These are phyloP conservation scores for Arenicola marina DNA, from an alignment of 2,888 invertebrate species.

Conservation along the genomic window DNA sequence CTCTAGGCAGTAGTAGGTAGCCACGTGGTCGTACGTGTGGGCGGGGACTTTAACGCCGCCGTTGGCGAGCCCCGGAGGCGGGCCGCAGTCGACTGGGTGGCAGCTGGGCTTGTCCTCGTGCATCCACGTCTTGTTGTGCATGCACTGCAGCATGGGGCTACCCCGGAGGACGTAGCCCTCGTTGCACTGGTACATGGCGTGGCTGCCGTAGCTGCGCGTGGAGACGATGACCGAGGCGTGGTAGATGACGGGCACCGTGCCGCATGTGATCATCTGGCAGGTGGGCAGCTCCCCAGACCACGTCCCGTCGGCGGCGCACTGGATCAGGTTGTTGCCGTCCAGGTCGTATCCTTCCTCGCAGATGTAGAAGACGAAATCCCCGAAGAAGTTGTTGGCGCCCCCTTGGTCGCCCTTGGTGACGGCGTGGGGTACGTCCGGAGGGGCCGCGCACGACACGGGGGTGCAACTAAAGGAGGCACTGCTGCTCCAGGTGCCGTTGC, in stretches of 20 bases:
- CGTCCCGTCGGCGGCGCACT: slow-evolving; percentile 20
- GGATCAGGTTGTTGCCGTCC: slow-evolving; percentile 20
- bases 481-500: slow-evolving; percentile 24
- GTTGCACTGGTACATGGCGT: slow-evolving; percentile 32
- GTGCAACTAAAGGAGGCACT: slow-evolving; percentile 2
- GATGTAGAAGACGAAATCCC: slow-evolving; percentile 21
- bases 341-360: slow-evolving; percentile 28
- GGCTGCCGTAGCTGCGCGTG: slow-evolving; percentile 18
- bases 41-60: slow-evolving; percentile 16
- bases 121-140: slow-evolving; percentile 28
- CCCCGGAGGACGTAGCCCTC: slow-evolving; percentile 43
- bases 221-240: slow-evolving; percentile 26
- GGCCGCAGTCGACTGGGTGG: slow-evolving; percentile 40
- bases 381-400: slow-evolving; percentile 6
- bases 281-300: slow-evolving; percentile 25
- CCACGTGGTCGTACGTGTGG: slow-evolving; percentile 16
- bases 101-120: slow-evolving; percentile 26
- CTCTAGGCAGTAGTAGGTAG: slow-evolving; percentile 20
- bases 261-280: slow-evolving; percentile 24
- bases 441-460: slow-evolving; percentile 13
- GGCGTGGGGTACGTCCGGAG: slow-evolving; percentile 19
- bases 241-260: slow-evolving; percentile 22
- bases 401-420: slow-evolving; percentile 6
- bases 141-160: slow-evolving; percentile 28
- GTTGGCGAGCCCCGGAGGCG: slow-evolving; percentile 39